phyloP scores from a whole-genome alignment of 1,140 invertebrate genomes.

The Drosophila takahashii region DNA sequence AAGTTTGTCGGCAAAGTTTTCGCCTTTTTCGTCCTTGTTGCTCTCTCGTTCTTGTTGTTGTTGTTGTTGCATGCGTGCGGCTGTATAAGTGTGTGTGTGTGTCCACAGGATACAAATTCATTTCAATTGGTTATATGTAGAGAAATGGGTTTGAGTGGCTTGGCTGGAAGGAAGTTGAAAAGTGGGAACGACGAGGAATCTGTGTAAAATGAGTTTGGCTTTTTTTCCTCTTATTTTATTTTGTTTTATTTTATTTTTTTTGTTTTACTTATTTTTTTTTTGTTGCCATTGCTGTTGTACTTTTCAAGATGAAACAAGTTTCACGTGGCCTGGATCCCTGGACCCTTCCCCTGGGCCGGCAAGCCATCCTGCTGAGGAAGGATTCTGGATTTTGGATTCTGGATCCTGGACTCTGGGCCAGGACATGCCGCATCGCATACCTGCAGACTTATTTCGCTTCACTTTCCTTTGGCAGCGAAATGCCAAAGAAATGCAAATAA shows the following conservation, averaged over 20 bases:
- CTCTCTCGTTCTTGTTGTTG: conserved; percentile 24
- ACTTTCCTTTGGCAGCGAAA: conserved; percentile 65
- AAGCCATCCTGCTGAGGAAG: conserved; percentile 14
- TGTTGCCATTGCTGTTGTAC: conserved; percentile 39
- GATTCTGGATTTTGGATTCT: conserved; percentile 30
- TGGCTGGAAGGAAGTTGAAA: conserved; percentile 7
- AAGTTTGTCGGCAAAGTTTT: conserved; percentile 81
- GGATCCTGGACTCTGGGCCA: conserved; percentile 32
- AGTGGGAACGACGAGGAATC: conserved; percentile 39
- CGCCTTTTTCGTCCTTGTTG: conserved; percentile 43
- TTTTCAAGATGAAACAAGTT: conserved; percentile 65
- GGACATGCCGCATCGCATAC: conserved; percentile 57
- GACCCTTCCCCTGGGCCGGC: conserved; percentile 9
- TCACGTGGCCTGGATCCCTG: conserved; percentile 10
- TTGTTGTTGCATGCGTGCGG: conserved; percentile 15
- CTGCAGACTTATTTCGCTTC: conserved; percentile 63
- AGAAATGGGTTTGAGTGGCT: conserved; percentile 28
- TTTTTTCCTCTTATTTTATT: conserved; percentile 17
- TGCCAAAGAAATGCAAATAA: conserved; percentile 79
- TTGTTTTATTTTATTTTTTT: not conserved
- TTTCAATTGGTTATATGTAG: conserved; percentile 72
- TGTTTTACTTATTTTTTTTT: not conserved
- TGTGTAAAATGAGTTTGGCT: conserved; percentile 50
- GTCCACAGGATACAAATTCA: conserved; percentile 78
- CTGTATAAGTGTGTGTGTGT: conserved; percentile 31